Evolutionary conservation across 2,888 invertebrate genomes (phyloP).

Genomic region (Melolontha melolontha): DNA sequence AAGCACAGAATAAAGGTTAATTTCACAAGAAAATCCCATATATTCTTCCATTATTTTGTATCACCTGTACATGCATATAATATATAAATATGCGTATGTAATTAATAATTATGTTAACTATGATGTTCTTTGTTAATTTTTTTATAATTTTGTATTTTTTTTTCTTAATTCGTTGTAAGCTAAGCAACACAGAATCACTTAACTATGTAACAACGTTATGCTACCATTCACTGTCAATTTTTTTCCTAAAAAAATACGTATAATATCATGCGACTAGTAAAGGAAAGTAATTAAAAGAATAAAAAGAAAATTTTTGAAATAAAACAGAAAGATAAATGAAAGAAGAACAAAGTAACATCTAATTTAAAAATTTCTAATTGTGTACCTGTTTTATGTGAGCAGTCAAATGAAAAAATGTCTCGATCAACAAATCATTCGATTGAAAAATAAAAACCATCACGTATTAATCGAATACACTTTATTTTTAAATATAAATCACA

Average conservation of each 20-base stretch:
- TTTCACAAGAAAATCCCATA: too few relatives aligned
- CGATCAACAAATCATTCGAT: not conserved
- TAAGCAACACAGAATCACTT: slow-evolving; percentile 60
- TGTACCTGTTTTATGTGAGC: too few relatives aligned
- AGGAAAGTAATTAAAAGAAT: not conserved
- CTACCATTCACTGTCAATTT: slow-evolving; percentile 54
- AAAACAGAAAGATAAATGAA: not conserved
- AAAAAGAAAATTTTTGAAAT: not conserved
- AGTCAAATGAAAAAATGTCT: too few relatives aligned
- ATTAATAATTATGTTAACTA: slow-evolving; percentile 35
- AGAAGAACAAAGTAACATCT: not conserved
- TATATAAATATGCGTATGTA: slow-evolving; percentile 21
- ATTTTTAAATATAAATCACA: slow-evolving; percentile 39
- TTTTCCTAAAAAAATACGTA: slow-evolving; percentile 7
- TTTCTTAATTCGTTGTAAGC: slow-evolving; percentile 58
- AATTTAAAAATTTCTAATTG: not conserved
- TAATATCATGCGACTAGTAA: slow-evolving; percentile 14
- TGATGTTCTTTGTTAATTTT: slow-evolving; percentile 23
- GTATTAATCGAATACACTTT: slow-evolving; percentile 33
- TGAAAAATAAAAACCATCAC: slow-evolving; percentile 25
- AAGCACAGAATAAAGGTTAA: too few relatives aligned
- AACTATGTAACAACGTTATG: slow-evolving; percentile 54
- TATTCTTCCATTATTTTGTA: too few relatives aligned
- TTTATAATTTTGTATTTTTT: not conserved
- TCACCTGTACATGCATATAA: not conserved